phyloP scores from a whole-genome alignment of 2,113 vertebrate genomes.

The Nesoenas mayeri region DNA sequence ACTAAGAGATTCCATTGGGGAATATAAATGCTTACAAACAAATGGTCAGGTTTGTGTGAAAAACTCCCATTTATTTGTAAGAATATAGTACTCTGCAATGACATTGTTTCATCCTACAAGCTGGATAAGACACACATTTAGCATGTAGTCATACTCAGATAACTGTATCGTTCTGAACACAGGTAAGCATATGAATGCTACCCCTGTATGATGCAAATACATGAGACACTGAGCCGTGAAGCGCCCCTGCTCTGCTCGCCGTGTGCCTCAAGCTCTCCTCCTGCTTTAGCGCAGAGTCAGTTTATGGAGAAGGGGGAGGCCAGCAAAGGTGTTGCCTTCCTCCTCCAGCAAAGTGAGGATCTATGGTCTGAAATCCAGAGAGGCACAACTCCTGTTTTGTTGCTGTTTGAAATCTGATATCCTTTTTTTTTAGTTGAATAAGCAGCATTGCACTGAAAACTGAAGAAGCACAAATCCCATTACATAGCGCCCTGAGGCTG shows the following conservation, averaged over 20 bases:
- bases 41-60: not conserved
- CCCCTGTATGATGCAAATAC: not conserved
- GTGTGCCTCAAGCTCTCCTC: not conserved
- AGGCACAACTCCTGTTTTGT: not conserved
- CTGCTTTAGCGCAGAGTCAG: not conserved
- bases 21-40: not conserved
- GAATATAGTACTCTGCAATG: not conserved
- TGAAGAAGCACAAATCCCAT: constrained; percentile 55
- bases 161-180: not conserved
- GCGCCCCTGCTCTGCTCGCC: not conserved
- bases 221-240: not conserved
- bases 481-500: constrained; percentile 44
- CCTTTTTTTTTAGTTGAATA: constrained; percentile 36
- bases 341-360: not conserved
- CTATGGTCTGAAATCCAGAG: not conserved
- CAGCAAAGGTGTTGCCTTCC: not conserved
- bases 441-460: constrained; percentile 41
- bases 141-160: not conserved
- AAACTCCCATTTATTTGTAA: not conserved
- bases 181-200: not conserved
- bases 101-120: not conserved
- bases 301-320: not conserved
- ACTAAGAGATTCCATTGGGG: not conserved
- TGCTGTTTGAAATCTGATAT: constrained; percentile 40
- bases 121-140: not conserved